Conservation (phyloP, 2,888 invertebrate species). For the Gryllus longicercus region DNA sequence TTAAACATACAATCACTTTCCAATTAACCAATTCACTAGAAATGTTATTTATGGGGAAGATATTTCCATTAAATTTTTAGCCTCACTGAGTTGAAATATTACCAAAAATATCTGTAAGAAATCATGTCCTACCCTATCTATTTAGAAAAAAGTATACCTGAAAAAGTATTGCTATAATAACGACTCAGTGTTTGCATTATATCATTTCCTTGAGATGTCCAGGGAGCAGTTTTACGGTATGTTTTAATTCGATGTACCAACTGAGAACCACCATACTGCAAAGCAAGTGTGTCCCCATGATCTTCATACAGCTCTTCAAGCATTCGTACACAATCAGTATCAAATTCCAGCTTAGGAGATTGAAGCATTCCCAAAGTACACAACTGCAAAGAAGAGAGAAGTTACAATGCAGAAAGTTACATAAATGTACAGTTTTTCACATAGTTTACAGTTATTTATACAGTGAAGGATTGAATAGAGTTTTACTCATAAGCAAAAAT, state of each 20-base stretch:
- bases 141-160: conserved; percentile 46
- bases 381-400: conserved; percentile 60
- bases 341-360: conserved; percentile 81
- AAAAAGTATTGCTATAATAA: conserved; percentile 95
- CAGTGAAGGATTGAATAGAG: no score
- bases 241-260: conserved; percentile 85
- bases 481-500: no score
- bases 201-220: conserved; percentile 96
- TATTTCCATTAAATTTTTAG: no score
- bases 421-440: no score
- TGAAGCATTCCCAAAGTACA: conserved; percentile 84
- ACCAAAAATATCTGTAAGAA: no score
- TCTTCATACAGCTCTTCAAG: conserved; percentile 95
- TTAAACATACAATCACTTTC: no score
- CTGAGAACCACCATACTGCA: conserved; percentile 98
- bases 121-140: no score
- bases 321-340: conserved; percentile 91
- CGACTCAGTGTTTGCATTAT: conserved; percentile 97
- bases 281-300: conserved; percentile 93
- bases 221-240: conserved; percentile 86
- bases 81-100: no score
- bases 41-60: no score
- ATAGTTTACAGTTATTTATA: no score
- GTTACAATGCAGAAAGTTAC: not conserved
- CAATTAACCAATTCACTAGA: no score